These are phyloP conservation scores for Paratrypauchen microcephalus DNA, from an alignment of 2,797 vertebrate species.

Conservation along the genomic window DNA sequence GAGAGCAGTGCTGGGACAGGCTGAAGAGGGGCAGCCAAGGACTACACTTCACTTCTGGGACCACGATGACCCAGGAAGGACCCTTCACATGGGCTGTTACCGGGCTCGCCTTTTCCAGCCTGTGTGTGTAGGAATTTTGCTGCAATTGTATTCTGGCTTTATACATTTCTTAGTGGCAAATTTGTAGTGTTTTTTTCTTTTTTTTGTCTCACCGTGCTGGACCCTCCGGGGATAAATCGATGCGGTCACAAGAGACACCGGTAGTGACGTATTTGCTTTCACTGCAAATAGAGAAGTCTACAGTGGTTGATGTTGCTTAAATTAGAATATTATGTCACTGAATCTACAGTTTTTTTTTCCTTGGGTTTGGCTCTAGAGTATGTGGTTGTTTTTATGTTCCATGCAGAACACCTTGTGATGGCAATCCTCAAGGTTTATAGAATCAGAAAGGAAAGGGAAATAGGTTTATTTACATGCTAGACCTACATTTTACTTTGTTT, in stretches of 20 bases:
- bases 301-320: conserved; percentile 3
- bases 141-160: conserved; percentile 77
- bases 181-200: conserved; percentile 73
- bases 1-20: conserved; percentile 62
- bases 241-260: conserved; percentile 56
- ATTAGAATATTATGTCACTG: background rate
- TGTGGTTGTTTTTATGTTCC: background rate
- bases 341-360: background rate
- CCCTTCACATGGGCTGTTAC: conserved; percentile 40
- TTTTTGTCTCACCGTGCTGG: conserved; percentile 56
- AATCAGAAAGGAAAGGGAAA: background rate
- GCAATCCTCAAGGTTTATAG: background rate
- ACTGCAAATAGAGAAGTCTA: background rate
- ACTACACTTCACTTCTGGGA: conserved; percentile 12
- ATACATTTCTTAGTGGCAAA: conserved; percentile 75
- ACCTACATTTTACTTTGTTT: background rate
- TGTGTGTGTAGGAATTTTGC: conserved; percentile 50
- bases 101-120: conserved; percentile 37
- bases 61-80: conserved; percentile 51
- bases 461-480: background rate
- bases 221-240: conserved; percentile 73
- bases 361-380: too few relatives aligned
- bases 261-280: conserved; percentile 64
- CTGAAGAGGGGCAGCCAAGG: conserved; percentile 39
- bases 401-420: background rate